These are phyloP conservation scores for Temnopleurus reevesii DNA, from an alignment of 53 echinoderm and acorn worm genomes.

Conservation along the genomic window DNA sequence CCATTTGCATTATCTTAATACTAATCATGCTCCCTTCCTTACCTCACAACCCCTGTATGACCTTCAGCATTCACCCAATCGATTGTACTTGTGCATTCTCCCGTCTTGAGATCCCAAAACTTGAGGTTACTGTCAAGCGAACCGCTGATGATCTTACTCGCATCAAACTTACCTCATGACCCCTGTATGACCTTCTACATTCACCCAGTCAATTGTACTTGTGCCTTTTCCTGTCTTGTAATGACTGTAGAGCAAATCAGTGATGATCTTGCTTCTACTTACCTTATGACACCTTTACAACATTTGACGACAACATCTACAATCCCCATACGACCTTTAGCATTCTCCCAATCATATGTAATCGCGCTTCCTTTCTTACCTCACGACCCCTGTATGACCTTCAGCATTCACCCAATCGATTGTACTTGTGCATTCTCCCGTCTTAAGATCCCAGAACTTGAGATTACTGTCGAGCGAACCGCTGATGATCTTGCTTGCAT, in stretches of 20 bases:
- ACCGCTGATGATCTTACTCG: conserved; percentile 97
- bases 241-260: conserved; percentile 92
- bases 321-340: too few species aligned
- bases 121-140: conserved; percentile 96
- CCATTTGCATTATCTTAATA: too few species aligned
- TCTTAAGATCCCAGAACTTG: conserved; percentile 93
- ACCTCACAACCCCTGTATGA: conserved; percentile 97
- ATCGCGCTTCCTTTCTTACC: too few species aligned
- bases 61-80: conserved; percentile 98
- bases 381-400: conserved; percentile 95
- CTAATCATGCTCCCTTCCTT: too few species aligned
- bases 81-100: conserved; percentile 87
- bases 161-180: conserved; percentile 96
- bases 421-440: conserved; percentile 86
- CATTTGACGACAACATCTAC: too few species aligned
- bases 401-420: conserved; percentile 98
- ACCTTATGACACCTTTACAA: conserved; percentile 93
- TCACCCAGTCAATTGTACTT: conserved; percentile 95
- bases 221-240: conserved; percentile 85
- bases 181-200: conserved; percentile 96
- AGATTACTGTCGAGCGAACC: conserved; percentile 95
- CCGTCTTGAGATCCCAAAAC: conserved; percentile 89
- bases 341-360: too few species aligned
- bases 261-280: conserved; percentile 97
- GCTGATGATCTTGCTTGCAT: conserved; percentile 97